Conservation (phyloP, 2,797 vertebrate genomes). For the Sebastes cheni region DNA sequence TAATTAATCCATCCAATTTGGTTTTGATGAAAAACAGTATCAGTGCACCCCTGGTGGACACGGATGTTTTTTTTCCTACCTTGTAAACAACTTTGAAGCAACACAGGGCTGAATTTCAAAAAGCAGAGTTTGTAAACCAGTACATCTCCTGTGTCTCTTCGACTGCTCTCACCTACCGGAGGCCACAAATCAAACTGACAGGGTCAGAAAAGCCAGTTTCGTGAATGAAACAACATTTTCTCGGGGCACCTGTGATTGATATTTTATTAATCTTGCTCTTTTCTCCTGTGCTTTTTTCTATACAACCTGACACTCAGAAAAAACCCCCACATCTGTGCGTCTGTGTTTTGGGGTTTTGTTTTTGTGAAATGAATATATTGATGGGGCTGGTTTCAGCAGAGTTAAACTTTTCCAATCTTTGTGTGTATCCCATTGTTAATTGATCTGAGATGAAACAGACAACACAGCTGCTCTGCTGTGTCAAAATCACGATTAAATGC, state of each 20-base stretch:
- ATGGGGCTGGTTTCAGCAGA: conserved; percentile 29
- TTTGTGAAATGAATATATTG: conserved; percentile 43
- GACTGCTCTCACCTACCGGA: conserved; percentile 4
- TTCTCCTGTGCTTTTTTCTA: conserved; percentile 8
- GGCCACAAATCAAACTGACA: conserved; percentile 44
- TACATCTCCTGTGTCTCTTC: conserved; percentile 21
- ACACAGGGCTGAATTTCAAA: conserved; percentile 41
- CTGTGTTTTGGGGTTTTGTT: conserved; percentile 32
- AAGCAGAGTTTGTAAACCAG: conserved; percentile 32
- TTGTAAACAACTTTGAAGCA: conserved; percentile 44
- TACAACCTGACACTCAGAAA: neutral
- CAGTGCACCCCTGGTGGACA: neutral
- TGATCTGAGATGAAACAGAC: conserved; percentile 63
- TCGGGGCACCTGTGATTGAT: conserved; percentile 42
- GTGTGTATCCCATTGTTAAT: conserved; percentile 60
- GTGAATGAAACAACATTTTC: conserved; percentile 48
- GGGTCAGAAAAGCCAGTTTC: conserved; percentile 45
- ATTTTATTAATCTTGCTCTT: conserved; percentile 57
- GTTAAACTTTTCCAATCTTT: conserved; percentile 30
- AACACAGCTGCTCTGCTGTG: conserved; percentile 36
- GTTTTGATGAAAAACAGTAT: neutral
- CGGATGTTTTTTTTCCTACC: neutral
- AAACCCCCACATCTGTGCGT: neutral
- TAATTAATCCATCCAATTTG: conserved; percentile 26
- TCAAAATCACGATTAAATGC: conserved; percentile 65